Percentiles rank a stretch among this genome's conserved stretches.
phyloP scores from a whole-genome alignment of 1,140 invertebrate genomes.

The Papilio polytes region DNA sequence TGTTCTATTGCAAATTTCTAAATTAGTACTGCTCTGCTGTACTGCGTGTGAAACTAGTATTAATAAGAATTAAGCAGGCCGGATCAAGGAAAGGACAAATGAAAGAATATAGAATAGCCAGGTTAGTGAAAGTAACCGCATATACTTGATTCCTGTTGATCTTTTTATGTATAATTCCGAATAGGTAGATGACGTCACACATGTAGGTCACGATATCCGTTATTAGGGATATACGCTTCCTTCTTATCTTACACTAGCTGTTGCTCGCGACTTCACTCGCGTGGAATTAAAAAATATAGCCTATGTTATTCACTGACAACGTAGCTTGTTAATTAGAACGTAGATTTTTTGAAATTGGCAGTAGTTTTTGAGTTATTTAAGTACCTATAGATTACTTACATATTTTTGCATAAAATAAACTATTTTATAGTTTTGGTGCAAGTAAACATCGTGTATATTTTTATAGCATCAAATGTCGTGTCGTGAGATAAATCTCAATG shows the following conservation, averaged over 20 bases:
- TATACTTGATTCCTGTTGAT: not conserved
- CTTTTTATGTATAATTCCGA: not conserved
- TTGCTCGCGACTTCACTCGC: too few relatives aligned
- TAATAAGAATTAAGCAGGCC: not conserved
- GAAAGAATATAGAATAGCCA: not conserved
- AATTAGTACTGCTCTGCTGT: not conserved
- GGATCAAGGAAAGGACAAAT: not conserved
- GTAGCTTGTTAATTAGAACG: too few relatives aligned
- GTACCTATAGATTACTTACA: too few relatives aligned
- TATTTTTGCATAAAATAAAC: not conserved
- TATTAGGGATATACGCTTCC: not conserved
- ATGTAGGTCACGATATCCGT: not conserved
- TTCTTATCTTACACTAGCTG: not conserved
- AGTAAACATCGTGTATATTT: not conserved
- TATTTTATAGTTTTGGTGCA: not conserved
- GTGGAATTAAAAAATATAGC: too few relatives aligned
- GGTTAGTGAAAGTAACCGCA: not conserved
- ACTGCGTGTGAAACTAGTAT: not conserved
- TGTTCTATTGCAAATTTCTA: too few relatives aligned
- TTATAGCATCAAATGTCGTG: not conserved
- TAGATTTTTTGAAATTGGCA: too few relatives aligned
- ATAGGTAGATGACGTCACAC: not conserved
- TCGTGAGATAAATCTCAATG: not conserved
- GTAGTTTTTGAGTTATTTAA: too few relatives aligned
- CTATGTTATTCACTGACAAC: too few relatives aligned